Evolutionary conservation across 35 echinoderm and acorn worm genomes (phyloP).

Genomic region (Patiria miniata): DNA sequence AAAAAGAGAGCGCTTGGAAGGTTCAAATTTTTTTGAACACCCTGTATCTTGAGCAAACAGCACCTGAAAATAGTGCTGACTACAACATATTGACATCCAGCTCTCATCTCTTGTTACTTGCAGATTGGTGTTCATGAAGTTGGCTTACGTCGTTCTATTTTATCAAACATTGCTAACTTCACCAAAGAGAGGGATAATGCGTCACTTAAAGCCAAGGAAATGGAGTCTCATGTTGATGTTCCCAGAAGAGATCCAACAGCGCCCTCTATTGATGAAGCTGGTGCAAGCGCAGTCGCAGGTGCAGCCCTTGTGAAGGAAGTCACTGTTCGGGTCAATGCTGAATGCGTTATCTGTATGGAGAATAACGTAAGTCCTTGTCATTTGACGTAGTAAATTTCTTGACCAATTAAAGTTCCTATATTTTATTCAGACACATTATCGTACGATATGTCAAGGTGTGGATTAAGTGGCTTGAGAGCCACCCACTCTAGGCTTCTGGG

Average conservation of each 20-base stretch:
- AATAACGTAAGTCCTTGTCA: slow-evolving; percentile 63
- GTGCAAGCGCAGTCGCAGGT: neutral
- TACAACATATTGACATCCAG: no score
- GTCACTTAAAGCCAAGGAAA: slow-evolving; percentile 47
- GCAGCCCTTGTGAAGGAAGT: slow-evolving; percentile 50
- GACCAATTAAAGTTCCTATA: neutral
- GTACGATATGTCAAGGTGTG: neutral
- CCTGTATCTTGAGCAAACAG: no score
- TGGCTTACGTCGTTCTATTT: slow-evolving; percentile 54
- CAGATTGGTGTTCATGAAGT: slow-evolving; percentile 72
- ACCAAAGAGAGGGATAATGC: slow-evolving; percentile 49
- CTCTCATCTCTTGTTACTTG: neutral
- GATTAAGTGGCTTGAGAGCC: neutral
- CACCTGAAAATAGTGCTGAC: no score
- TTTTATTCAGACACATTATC: neutral
- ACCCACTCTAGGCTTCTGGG: no score
- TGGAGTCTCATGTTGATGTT: slow-evolving; percentile 38
- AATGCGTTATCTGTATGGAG: slow-evolving; percentile 95
- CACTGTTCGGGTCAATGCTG: slow-evolving; percentile 79
- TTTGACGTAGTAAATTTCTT: no score
- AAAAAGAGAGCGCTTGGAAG: no score
- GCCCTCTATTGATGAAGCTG: slow-evolving; percentile 35
- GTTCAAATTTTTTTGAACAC: no score
- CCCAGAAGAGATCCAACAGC: neutral
- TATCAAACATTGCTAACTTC: slow-evolving; percentile 51